These are phyloP conservation scores for Acanthoscelides obtectus DNA, from an alignment of 2,888 invertebrate genomes.

Conservation along the genomic window DNA sequence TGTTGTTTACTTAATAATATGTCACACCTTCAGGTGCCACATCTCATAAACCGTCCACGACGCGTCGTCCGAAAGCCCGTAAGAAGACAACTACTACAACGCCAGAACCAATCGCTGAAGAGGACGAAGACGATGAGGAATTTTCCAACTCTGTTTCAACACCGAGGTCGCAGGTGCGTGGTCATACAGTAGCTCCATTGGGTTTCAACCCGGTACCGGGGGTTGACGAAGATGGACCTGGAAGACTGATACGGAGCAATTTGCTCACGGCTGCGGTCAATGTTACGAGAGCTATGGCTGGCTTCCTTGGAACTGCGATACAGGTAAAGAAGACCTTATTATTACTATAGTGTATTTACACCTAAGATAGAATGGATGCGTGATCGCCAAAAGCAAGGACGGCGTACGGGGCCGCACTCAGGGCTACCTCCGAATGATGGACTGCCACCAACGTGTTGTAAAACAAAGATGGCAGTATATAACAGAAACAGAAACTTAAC, in stretches of 20 bases:
- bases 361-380: too few species aligned
- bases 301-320: slow-evolving; percentile 72
- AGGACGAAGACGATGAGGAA: slow-evolving; percentile 23
- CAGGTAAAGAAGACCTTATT: slow-evolving; percentile 59
- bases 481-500: too few species aligned
- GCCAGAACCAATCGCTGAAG: slow-evolving; percentile 26
- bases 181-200: slow-evolving; percentile 32
- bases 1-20: too few species aligned
- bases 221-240: slow-evolving; percentile 34
- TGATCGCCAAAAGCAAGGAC: too few species aligned
- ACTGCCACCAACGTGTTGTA: too few species aligned
- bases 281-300: slow-evolving; percentile 71
- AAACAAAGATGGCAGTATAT: too few species aligned
- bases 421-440: too few species aligned
- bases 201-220: slow-evolving; percentile 43
- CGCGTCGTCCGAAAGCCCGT: slow-evolving; percentile 23
- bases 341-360: too few species aligned
- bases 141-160: slow-evolving; percentile 17
- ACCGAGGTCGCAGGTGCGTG: slow-evolving; percentile 28
- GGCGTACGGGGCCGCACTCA: too few species aligned
- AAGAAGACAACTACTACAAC: slow-evolving; percentile 23
- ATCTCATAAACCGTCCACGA: slow-evolving; percentile 19
- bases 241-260: slow-evolving; percentile 46
- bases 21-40: neutral
- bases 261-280: slow-evolving; percentile 70